Percentiles rank a stretch among this genome's conserved stretches.
These are phyloP conservation scores for Hemicentrotus pulcherrimus DNA, from an alignment of 35 echinoderm and acorn worm species.

Conservation along the genomic window DNA sequence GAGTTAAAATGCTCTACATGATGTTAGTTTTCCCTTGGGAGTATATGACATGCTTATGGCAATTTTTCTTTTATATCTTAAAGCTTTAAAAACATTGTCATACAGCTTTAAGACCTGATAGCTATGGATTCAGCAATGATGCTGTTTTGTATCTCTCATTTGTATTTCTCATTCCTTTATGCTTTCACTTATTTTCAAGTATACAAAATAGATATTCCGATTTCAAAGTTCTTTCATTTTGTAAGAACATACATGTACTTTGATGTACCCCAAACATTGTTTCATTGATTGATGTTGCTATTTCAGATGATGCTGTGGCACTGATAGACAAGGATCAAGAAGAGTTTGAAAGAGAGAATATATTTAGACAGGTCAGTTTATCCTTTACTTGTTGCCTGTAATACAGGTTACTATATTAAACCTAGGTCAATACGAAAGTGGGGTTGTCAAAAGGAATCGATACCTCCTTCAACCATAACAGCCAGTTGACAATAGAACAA, in stretches of 20 bases:
- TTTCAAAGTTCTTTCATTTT: too few relatives aligned
- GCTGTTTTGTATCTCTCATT: neutral
- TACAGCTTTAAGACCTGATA: too few relatives aligned
- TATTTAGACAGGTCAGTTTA: slow-evolving; percentile 63
- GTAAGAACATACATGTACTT: too few relatives aligned
- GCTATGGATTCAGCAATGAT: too few relatives aligned
- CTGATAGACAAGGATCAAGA: slow-evolving; percentile 62
- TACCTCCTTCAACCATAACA: too few relatives aligned
- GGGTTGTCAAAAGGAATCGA: too few relatives aligned
- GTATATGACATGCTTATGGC: neutral
- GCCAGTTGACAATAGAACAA: too few relatives aligned
- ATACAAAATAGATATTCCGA: too few relatives aligned
- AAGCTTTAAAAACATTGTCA: neutral
- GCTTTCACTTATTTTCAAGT: too few relatives aligned
- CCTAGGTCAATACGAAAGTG: too few relatives aligned
- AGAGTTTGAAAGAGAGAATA: slow-evolving; percentile 67
- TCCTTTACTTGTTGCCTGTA: neutral
- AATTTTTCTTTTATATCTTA: neutral
- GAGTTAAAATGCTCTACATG: neutral
- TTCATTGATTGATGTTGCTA: slow-evolving; percentile 12
- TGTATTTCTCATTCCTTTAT: neutral
- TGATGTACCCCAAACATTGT: too few relatives aligned
- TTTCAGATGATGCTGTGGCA: slow-evolving; percentile 60
- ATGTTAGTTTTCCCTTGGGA: neutral
- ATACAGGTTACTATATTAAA: too few relatives aligned